Evolutionary conservation across 2,113 vertebrate species (phyloP), one percentile per base, ranked within the genome.

Genomic region (Pseudopipra pipra): DNA sequence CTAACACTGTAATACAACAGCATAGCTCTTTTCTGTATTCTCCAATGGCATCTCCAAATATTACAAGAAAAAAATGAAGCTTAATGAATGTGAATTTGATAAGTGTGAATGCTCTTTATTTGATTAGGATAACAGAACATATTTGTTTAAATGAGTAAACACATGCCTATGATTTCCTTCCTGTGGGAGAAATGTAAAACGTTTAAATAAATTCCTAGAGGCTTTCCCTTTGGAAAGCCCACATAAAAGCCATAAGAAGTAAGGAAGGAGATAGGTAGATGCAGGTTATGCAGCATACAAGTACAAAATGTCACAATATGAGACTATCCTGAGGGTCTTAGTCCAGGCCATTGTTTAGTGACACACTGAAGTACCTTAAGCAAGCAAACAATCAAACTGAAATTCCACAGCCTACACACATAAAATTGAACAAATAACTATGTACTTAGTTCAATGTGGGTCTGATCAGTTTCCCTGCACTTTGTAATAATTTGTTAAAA

Each of bases 131-230:
- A 87, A 82, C n/a, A 82, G 43, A 92, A 84, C 5, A 8, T 43
- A 66, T 67, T 94, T 85, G 41, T 75, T 87, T 61, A 67, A 95
- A 71, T 39, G 68, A 85, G 21, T 71, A 94, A 95, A 85, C 43
- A 68, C 11, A 14, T 44, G 44, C 9, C 58, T 62, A 27, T 49
- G 14, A 77, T 65, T 92, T 74, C 74, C 11, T 63, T 39, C 30
- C 46, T 30, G 19, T 47, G 51, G 77, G 37, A 70, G 33, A 81
- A 94, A 92, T 23, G 33, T 55, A 63, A 73, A 89, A 68, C 12
- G 23, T 89, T 89, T 47, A 51, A 68, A 94, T 49, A 2, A 73
- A 75, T 77, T 74, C 46, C 74, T 87, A 72, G 52, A 80, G 39
- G 18, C 10, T 85, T 51, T 61, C 46, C 58, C 73, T 95, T 86